phyloP scores from a whole-genome alignment of 64 coral and sea anemone species.

The Montipora foliosa region DNA sequence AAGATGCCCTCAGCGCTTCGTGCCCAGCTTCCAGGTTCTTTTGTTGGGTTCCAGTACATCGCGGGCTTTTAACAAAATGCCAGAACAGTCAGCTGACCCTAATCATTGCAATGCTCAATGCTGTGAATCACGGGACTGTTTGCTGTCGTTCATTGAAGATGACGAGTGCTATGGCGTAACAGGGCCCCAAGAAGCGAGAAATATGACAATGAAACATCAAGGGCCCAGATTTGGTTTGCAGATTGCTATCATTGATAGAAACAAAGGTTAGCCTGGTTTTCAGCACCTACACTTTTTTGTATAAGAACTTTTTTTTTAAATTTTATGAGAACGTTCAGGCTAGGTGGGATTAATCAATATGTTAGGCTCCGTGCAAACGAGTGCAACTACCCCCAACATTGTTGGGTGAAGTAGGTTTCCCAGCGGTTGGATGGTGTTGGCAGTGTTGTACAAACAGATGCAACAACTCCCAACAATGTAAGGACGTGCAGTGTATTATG shows the following conservation, averaged over 20 bases:
- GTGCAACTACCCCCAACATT: too few relatives aligned
- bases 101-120: conserved; percentile 40
- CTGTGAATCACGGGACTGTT: conserved; percentile 41
- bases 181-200: background rate
- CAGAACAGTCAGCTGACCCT: background rate
- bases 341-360: too few relatives aligned
- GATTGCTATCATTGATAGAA: conserved; percentile 71
- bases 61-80: conserved; percentile 19
- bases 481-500: too few relatives aligned
- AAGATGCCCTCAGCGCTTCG: conserved; percentile 56
- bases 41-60: background rate
- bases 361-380: too few relatives aligned
- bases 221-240: conserved; percentile 20
- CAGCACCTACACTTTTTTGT: too few relatives aligned
- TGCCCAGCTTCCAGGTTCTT: conserved; percentile 50
- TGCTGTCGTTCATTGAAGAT: conserved; percentile 59
- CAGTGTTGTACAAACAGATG: too few relatives aligned
- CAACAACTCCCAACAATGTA: too few relatives aligned
- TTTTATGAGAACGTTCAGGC: too few relatives aligned
- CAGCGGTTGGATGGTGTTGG: too few relatives aligned
- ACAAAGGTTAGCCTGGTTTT: conserved; percentile 43
- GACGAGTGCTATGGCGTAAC: conserved; percentile 62
- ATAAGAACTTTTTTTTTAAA: too few relatives aligned
- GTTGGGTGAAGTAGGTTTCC: too few relatives aligned
- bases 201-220: background rate